These are phyloP conservation scores for Heliconius erato DNA, from an alignment of 2,888 invertebrate genomes.

Conservation along the genomic window DNA sequence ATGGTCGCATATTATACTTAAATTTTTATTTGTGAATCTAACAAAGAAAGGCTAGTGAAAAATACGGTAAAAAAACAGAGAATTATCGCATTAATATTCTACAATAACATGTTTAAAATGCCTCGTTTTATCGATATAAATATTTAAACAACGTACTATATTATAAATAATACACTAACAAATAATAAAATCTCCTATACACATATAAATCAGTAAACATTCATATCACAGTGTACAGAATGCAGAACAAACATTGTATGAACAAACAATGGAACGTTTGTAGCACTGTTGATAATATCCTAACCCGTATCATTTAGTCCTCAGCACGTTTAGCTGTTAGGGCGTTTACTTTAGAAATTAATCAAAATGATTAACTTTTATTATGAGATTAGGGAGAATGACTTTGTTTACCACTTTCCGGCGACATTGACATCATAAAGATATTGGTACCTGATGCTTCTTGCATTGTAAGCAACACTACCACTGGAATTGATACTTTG, in stretches of 20 bases:
- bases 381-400: not conserved
- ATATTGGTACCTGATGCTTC: no score
- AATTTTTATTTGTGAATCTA: not conserved
- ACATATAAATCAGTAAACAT: conserved; percentile 46
- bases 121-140: not conserved
- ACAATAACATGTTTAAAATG: no score
- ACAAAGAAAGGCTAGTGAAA: not conserved
- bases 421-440: no score
- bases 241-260: conserved; percentile 51
- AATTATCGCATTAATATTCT: no score
- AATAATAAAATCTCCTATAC: not conserved
- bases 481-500: no score
- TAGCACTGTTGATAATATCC: conserved; percentile 48
- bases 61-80: no score
- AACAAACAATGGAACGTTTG: conserved; percentile 31
- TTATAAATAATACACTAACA: not conserved
- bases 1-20: no score
- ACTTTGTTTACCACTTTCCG: no score
- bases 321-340: conserved; percentile 52
- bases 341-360: conserved; percentile 14
- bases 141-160: not conserved
- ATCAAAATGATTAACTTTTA: not conserved
- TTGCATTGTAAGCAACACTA: no score
- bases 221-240: conserved; percentile 52
- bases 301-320: conserved; percentile 53